Conservation (phyloP, 2,113 vertebrate species). For the Trochalopteron elliotii region DNA sequence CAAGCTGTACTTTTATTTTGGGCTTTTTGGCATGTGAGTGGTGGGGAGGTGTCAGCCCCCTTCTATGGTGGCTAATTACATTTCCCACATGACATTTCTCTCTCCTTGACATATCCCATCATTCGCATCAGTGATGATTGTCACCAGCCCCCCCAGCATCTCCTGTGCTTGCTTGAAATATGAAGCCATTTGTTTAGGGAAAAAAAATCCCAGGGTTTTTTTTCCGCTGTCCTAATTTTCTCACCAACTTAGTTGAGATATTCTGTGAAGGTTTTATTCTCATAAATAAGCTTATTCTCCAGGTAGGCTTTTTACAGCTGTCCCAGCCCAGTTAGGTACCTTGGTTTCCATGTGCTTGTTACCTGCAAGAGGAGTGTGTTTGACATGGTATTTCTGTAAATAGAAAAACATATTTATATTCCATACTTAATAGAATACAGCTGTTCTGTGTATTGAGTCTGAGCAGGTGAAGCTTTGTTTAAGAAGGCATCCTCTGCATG, state of each 20-base stretch:
- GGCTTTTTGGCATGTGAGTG: background rate
- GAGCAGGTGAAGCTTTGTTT: conserved; percentile 2
- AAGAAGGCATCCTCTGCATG: background rate
- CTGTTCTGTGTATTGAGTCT: background rate
- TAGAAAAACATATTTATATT: background rate
- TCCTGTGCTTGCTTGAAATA: conserved; percentile 23
- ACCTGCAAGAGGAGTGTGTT: background rate
- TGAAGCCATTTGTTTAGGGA: conserved; percentile 44
- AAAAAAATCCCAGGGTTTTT: background rate
- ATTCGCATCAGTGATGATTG: conserved; percentile 54
- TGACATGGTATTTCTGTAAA: background rate
- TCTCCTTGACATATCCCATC: conserved; percentile 58
- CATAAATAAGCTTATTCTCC: conserved; percentile 28
- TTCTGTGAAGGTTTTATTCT: background rate
- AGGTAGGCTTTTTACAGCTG: background rate
- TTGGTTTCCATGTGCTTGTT: background rate
- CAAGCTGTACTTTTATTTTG: background rate
- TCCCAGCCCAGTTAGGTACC: background rate
- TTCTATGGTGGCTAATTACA: conserved; percentile 30
- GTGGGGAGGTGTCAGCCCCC: background rate
- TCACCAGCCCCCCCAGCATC: conserved; percentile 12
- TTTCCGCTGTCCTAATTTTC: conserved; percentile 19
- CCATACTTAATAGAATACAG: background rate
- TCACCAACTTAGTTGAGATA: background rate
- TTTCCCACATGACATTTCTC: conserved; percentile 59